Percentiles rank a stretch among this genome's conserved stretches.
Evolutionary conservation across 2,888 invertebrate genomes (phyloP).

Genomic region (Drosophila multiciliata): DNA sequence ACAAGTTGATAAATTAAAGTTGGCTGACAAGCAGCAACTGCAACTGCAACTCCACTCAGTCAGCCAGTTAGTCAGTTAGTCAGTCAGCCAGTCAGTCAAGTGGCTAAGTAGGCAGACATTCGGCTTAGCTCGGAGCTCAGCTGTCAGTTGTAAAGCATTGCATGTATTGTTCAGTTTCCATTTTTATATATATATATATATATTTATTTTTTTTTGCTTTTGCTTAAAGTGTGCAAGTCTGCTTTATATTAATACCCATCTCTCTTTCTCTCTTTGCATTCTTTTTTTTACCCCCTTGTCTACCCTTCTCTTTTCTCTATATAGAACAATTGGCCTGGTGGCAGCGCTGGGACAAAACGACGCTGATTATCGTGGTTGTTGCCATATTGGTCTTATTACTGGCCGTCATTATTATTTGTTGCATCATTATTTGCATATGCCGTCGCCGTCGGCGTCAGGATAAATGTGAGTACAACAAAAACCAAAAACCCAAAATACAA

Average conservation of each 20-base stretch:
- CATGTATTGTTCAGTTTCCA: slow-evolving; percentile 43
- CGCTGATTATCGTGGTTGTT: slow-evolving; percentile 90
- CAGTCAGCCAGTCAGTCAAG: slow-evolving; percentile 40
- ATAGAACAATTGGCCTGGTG: slow-evolving; percentile 92
- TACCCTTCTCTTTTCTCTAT: slow-evolving; percentile 19
- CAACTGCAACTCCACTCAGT: slow-evolving; percentile 30
- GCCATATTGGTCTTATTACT: slow-evolving; percentile 89
- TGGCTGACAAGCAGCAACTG: slow-evolving; percentile 39
- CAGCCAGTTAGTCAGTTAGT: slow-evolving; percentile 25
- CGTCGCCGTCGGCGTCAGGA: slow-evolving; percentile 89
- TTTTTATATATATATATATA: not conserved
- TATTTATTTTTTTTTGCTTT: slow-evolving; percentile 8
- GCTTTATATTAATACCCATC: slow-evolving; percentile 11
- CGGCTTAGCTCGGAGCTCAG: slow-evolving; percentile 38
- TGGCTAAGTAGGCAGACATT: slow-evolving; percentile 51
- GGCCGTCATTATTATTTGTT: slow-evolving; percentile 92
- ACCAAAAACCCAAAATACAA: slow-evolving; percentile 17
- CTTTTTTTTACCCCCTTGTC: not conserved
- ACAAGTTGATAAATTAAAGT: slow-evolving; percentile 76
- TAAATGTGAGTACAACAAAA: slow-evolving; percentile 84
- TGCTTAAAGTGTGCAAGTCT: slow-evolving; percentile 29
- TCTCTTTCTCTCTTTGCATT: not conserved
- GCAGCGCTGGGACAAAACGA: slow-evolving; percentile 91
- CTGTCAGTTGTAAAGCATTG: slow-evolving; percentile 53
- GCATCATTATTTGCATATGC: slow-evolving; percentile 94